Evolutionary conservation across 2,888 invertebrate species (phyloP).

Genomic region (Sphaerolaimus hirsutus): DNA sequence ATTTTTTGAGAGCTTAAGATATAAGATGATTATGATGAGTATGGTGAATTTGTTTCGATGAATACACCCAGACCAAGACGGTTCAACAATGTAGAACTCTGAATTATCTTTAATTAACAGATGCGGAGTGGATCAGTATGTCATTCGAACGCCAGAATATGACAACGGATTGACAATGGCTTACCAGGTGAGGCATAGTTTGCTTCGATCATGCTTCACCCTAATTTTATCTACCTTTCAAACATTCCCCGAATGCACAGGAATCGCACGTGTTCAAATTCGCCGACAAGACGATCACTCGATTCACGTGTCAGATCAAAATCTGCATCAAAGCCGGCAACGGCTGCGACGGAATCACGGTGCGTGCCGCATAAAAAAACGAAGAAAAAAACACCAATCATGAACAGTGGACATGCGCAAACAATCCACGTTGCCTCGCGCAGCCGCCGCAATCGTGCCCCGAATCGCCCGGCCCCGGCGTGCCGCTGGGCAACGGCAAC

Average conservation of each 20-base stretch:
- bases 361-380: conserved; percentile 2
- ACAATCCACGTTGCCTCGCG: not conserved
- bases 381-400: not conserved
- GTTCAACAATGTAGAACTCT: no score
- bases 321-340: conserved; percentile 17
- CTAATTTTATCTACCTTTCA: not conserved
- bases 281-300: conserved; percentile 20
- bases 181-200: no score
- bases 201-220: not conserved
- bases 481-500: not conserved
- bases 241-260: no score
- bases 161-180: conserved; percentile 15
- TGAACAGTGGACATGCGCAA: not conserved
- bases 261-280: conserved; percentile 22
- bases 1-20: no score
- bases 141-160: conserved; percentile 20
- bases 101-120: conserved; percentile 7
- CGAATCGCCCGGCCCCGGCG: not conserved
- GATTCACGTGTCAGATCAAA: conserved; percentile 21
- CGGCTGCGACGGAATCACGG: conserved; percentile 17
- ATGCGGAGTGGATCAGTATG: conserved; percentile 22
- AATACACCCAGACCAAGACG: no score
- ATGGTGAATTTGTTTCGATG: no score
- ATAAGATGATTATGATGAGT: no score
- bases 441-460: conserved; percentile 1